Evolutionary conservation across 2,113 vertebrate genomes (phyloP), one percentile per base, ranked within the genome.

Genomic region (Toxotes chatareus): DNA sequence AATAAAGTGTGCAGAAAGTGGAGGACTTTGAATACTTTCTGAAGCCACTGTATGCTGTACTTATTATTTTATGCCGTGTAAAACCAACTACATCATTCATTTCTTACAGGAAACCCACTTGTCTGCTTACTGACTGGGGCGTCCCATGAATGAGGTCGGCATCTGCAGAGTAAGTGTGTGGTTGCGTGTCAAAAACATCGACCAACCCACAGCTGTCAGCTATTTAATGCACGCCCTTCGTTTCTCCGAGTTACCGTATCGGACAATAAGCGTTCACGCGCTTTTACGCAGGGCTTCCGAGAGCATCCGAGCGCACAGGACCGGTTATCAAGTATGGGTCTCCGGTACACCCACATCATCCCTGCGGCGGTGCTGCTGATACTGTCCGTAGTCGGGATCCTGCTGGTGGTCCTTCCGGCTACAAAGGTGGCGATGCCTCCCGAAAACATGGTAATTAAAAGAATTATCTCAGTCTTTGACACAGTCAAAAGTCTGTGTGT

Each of bases 371-470:
- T 91, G 8, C 89, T 97, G 67, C 88, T 95, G 44, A 36, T 92
- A 2, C 77, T 93, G 59, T 95, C 94, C n/a, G n/a, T 96, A 1
- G 69, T 90, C 1, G 96, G 96, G 34, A 94, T 97, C 71, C 85
- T 97, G 42, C 94, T 98, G 73, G 81, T 97, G 12, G 91, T 93
- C 51, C 78, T 97, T n/a, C 92, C 94, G 19, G 86, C 89, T 32
- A 91, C 86, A 59, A 92, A 97, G 62, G 14, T 92, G 71, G 85
- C 65, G 77, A 91, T 90, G 8, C 86, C 93, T 13, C 90, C 96
- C 2, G 76, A 88, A 11, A 89, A 95, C 87, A 97, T 96, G 97
- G 97, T 98, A 95, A 95, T 44, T 11, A 10, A 31, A 31, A 21
- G 0, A 9, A 27, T 19, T 16, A 7, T 53, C 21, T n/a, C 10